A percentile compares a stretch with the other conserved stretches of the same genome.
Conservation (phyloP, 53 echinoderm and acorn worm species). For the Paracentrotus lividus region DNA sequence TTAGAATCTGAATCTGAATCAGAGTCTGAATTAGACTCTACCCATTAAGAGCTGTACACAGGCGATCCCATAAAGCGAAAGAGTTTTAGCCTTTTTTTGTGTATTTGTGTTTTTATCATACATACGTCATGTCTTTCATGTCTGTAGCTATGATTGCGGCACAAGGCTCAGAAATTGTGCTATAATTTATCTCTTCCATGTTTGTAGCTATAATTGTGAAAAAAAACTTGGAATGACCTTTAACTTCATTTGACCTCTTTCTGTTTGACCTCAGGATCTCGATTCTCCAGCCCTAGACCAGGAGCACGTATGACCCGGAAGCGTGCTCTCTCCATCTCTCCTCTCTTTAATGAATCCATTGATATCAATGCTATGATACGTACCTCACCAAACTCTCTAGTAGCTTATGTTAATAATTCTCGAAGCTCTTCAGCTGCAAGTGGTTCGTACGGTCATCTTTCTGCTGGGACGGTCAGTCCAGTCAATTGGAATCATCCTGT, state of each 20-base stretch:
- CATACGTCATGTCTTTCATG: too few relatives aligned
- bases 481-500: constrained; percentile 87
- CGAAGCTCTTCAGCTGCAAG: constrained; percentile 98
- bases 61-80: too few relatives aligned
- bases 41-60: too few relatives aligned
- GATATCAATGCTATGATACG: constrained; percentile 98
- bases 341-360: constrained; percentile 88
- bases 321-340: constrained; percentile 95
- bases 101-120: too few relatives aligned
- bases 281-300: constrained; percentile 93
- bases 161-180: too few relatives aligned
- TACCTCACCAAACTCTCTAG: constrained; percentile 97
- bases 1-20: too few relatives aligned
- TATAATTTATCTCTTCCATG: too few relatives aligned
- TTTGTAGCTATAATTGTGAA: too few relatives aligned
- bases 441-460: constrained; percentile 95
- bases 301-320: constrained; percentile 90
- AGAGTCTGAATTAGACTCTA: too few relatives aligned
- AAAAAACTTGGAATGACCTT: too few relatives aligned
- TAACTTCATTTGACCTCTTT: neutral
- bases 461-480: constrained; percentile 93
- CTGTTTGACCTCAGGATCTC: constrained; percentile 75
- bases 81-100: too few relatives aligned
- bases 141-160: too few relatives aligned
- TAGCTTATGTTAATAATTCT: constrained; percentile 97